These are phyloP conservation scores for Pelusios castaneus DNA, from an alignment of 2,113 vertebrate species.

Conservation along the genomic window DNA sequence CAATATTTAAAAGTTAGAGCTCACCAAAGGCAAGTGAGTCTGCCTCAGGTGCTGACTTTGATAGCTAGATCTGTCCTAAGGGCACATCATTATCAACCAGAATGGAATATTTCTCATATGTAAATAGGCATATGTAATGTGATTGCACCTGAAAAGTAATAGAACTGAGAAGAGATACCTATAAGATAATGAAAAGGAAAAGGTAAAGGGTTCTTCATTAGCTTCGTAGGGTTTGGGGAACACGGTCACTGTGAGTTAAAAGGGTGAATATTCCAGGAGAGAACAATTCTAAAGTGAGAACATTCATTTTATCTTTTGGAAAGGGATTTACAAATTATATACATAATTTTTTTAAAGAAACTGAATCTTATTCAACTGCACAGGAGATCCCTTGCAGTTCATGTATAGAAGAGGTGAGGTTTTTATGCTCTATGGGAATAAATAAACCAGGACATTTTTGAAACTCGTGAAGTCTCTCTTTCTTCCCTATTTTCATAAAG, in stretches of 20 bases:
- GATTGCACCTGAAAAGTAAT: background rate
- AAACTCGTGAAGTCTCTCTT: background rate
- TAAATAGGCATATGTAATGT: background rate
- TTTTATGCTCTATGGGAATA: background rate
- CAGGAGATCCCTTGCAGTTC: background rate
- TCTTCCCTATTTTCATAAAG: background rate
- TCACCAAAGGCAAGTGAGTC: background rate
- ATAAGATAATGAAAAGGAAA: background rate
- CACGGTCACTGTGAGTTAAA: background rate
- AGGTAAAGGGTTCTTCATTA: background rate
- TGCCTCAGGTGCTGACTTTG: constrained; percentile 19
- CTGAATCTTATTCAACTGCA: background rate
- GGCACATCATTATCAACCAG: background rate
- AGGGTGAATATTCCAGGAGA: background rate
- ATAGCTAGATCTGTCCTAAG: background rate
- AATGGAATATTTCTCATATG: background rate
- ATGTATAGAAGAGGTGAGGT: background rate
- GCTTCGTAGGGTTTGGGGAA: background rate
- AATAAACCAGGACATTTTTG: background rate
- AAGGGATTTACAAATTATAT: background rate
- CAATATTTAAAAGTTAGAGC: background rate
- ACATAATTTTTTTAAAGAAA: background rate
- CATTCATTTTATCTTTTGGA: background rate
- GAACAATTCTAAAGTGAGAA: background rate
- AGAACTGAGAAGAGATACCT: background rate